phyloP scores from a whole-genome alignment of 64 coral and sea anemone genomes.

The Acropora yongei region DNA sequence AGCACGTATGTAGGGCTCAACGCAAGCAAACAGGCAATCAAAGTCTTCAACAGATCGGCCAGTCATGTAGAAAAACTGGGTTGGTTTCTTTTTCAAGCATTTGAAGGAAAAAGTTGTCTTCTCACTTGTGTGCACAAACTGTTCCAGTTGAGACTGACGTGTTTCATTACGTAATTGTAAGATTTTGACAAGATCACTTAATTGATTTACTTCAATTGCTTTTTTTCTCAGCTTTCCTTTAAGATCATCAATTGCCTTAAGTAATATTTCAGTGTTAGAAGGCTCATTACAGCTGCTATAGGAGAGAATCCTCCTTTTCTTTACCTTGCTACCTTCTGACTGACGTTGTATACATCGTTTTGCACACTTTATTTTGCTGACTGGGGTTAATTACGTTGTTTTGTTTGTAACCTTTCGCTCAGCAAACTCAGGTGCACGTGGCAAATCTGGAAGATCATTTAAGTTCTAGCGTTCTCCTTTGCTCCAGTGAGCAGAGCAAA shows the following conservation, averaged over 20 bases:
- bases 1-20: conserved; percentile 58
- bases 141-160: conserved; percentile 58
- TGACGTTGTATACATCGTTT: conserved; percentile 46
- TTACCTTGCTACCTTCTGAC: conserved; percentile 37
- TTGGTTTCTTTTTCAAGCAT: conserved; percentile 73
- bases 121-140: conserved; percentile 68
- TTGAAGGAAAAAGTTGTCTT: conserved; percentile 76
- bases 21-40: conserved; percentile 69
- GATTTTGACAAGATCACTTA: conserved; percentile 66
- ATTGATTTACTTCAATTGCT: conserved; percentile 68
- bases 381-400: conserved; percentile 16
- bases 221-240: conserved; percentile 73
- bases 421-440: conserved; percentile 54
- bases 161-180: conserved; percentile 45
- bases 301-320: conserved; percentile 66
- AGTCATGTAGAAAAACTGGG: conserved; percentile 77
- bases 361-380: conserved; percentile 61
- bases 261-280: conserved; percentile 57
- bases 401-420: conserved; percentile 54
- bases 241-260: conserved; percentile 62
- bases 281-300: conserved; percentile 60
- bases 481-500: conserved; percentile 71
- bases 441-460: conserved; percentile 70
- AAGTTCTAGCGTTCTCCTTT: conserved; percentile 60
- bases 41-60: conserved; percentile 67